Percentiles rank a stretch among this genome's conserved stretches.
Conservation (phyloP, 2,113 vertebrate genomes). For the Odontesthes bonariensis region DNA sequence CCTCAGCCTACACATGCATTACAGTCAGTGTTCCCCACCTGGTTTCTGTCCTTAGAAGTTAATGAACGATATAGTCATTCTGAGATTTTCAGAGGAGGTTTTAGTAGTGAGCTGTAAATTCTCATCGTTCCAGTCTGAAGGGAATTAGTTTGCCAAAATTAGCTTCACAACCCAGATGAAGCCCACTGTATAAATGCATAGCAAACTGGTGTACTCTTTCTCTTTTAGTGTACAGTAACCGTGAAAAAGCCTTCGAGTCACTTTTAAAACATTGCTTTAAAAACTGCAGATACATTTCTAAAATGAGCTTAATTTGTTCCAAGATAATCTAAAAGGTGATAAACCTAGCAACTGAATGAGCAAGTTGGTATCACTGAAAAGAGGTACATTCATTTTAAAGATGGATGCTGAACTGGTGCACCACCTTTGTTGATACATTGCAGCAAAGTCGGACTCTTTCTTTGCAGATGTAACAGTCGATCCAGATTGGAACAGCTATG, state of each 20-base stretch:
- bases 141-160: neutral
- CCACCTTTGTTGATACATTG: neutral
- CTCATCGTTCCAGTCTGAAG: neutral
- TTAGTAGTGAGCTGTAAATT: too few species aligned
- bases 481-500: conserved; percentile 60
- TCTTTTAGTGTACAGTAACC: too few species aligned
- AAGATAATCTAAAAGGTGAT: too few species aligned
- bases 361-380: too few species aligned
- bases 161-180: neutral
- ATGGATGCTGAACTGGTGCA: too few species aligned
- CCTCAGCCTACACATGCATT: neutral
- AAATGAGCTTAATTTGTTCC: too few species aligned
- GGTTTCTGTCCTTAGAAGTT: neutral
- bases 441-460: neutral
- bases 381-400: too few species aligned
- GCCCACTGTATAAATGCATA: neutral
- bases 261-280: too few species aligned
- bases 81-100: neutral
- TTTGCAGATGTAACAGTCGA: conserved; percentile 79
- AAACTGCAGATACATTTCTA: too few species aligned
- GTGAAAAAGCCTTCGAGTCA: too few species aligned
- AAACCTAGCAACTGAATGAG: too few species aligned
- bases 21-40: neutral
- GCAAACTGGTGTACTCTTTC: neutral
- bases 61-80: neutral